A percentile compares a stretch with the other conserved stretches of the same genome.
phyloP scores from a whole-genome alignment of 1,140 invertebrate genomes.

The Papilio aristodemus region DNA sequence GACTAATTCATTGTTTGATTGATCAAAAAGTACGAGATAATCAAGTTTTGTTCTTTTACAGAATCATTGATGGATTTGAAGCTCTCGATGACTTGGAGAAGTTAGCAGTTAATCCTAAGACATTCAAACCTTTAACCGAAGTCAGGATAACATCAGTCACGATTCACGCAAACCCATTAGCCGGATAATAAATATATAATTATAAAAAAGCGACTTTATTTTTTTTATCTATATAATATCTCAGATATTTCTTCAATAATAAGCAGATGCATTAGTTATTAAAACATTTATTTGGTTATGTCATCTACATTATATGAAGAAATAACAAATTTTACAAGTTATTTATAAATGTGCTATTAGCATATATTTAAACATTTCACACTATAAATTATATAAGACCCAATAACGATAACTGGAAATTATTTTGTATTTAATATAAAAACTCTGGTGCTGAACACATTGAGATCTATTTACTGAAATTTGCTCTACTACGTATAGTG shows the following conservation, averaged over 20 bases:
- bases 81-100: conserved; percentile 98
- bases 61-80: conserved; percentile 98
- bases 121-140: conserved; percentile 91
- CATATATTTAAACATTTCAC: conserved; percentile 15
- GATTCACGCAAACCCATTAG: conserved; percentile 98
- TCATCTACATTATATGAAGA: conserved; percentile 20
- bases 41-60: conserved; percentile 78
- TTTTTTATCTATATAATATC: conserved; percentile 41
- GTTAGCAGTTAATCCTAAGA: conserved; percentile 95
- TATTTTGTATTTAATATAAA: background rate
- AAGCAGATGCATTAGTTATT: background rate
- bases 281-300: conserved; percentile 29
- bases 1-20: background rate
- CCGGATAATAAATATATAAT: conserved; percentile 79
- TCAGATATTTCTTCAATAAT: conserved; percentile 5
- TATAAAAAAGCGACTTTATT: conserved; percentile 36
- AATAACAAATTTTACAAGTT: conserved; percentile 25
- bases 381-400: conserved; percentile 13
- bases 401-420: conserved; percentile 17
- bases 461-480: conserved; percentile 20
- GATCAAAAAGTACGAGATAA: background rate
- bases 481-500: background rate
- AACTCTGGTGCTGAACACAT: background rate
- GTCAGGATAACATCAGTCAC: conserved; percentile 93
- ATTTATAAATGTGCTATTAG: conserved; percentile 23